These are phyloP conservation scores for Neodon shergylaensis DNA, from an alignment of 2,113 vertebrate species.

Conservation along the genomic window DNA sequence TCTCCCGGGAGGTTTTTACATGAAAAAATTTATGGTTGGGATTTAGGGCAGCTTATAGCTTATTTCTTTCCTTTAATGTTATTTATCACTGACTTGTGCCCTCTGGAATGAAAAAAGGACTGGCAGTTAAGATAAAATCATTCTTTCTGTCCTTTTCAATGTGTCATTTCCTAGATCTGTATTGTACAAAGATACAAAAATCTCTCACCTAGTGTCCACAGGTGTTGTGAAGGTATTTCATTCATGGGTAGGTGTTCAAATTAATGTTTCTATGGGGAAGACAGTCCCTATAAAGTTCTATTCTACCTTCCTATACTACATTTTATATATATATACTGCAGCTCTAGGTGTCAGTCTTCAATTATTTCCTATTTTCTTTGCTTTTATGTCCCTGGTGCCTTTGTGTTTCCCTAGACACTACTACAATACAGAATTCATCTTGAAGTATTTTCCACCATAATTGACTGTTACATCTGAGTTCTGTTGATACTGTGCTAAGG, in stretches of 20 bases:
- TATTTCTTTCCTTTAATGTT: neutral
- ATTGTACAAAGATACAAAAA: neutral
- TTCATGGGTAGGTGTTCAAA: neutral
- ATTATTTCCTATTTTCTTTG: neutral
- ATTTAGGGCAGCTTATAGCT: neutral
- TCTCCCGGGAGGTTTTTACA: neutral
- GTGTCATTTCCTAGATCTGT: neutral
- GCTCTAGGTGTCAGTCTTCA: neutral
- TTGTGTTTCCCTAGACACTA: neutral
- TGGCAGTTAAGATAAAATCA: neutral
- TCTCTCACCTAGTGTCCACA: neutral
- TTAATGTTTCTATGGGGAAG: neutral
- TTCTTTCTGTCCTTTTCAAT: neutral
- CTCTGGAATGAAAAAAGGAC: neutral
- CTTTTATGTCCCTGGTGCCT: neutral
- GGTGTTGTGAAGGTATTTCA: neutral
- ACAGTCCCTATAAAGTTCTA: neutral
- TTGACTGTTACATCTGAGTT: neutral
- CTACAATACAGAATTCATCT: neutral
- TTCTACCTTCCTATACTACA: neutral
- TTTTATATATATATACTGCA: neutral
- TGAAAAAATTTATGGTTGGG: neutral
- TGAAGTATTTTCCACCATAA: neutral
- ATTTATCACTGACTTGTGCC: neutral
- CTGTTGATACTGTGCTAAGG: neutral